Base-by-base conservation (phyloP, 2,888 invertebrate species). In the Cremastinae sp. region DNA sequence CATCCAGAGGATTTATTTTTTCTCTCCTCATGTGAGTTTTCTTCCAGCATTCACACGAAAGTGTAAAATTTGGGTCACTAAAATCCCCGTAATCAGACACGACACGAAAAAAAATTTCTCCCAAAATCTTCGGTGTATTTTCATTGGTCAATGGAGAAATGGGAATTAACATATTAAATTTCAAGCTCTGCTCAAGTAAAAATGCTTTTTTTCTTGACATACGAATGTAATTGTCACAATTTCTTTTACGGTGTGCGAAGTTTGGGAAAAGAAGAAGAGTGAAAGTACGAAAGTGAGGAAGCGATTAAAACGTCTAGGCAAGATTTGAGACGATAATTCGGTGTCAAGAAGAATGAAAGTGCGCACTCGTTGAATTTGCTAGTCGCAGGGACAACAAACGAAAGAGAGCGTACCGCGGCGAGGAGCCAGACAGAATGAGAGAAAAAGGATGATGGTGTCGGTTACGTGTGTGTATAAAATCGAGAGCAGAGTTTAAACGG, bases 271-370 rank as follows among this genome's bases (percentile, higher is more conserved):
- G 28, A 36, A 47, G 9, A 34, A 62, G 5, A 14, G n/a, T 5
- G 22, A 62, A 61, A 45, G 36, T 12, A 9, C 1, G 12, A 9
- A 41, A 41, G 41, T 2, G 41, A 36, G 41, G 41, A 12, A n/a
- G 41, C 8, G 41, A 28, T 28, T 3, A 28, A 28, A 28, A 28
- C 5, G 28, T 28, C 28, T 28, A 28, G 28, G 28, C 28, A 28
- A 28, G 28, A 28, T 28, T 28, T 28, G 28, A 28, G 28, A 28
- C 28, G 28, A 28, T n/a, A 54, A 49, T 75, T 71, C 65, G 65
- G 71, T 61, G 68, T 72, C 79, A 66, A 62, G 66, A 75, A 72
- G 56, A 62, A 47, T 43, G 1, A 8, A 20, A 7, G 43, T 22
- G 10, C 41, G 51, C 38, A 22, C 43, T 28, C 20, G 38, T 45